Conservation (phyloP, 2,113 vertebrate genomes). For the Benitochromis conjunctus region DNA sequence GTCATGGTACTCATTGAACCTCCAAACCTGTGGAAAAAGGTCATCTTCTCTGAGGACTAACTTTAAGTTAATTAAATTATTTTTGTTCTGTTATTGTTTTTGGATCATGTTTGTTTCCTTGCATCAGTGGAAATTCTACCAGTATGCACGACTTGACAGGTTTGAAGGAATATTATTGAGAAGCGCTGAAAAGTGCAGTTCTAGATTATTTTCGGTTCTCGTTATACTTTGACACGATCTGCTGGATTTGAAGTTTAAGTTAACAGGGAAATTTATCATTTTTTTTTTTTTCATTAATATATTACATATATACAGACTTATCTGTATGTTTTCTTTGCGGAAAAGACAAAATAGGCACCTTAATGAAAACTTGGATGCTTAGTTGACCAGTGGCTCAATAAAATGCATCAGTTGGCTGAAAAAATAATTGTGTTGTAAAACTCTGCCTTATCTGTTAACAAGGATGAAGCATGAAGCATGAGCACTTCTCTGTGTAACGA, state of each 20-base stretch:
- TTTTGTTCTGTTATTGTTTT: slow-evolving; percentile 51
- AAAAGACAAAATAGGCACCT: slow-evolving; percentile 6
- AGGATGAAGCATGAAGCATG: not conserved
- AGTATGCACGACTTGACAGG: not conserved
- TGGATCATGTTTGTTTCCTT: slow-evolving; percentile 33
- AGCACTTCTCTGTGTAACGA: not conserved
- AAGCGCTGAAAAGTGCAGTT: slow-evolving; percentile 14
- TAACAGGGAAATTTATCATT: slow-evolving; percentile 41
- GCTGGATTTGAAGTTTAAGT: slow-evolving; percentile 49
- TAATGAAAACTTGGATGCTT: slow-evolving; percentile 31
- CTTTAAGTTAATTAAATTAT: slow-evolving; percentile 79
- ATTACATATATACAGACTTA: slow-evolving; percentile 4
- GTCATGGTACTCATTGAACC: slow-evolving; percentile 22
- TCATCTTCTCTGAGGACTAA: slow-evolving; percentile 51
- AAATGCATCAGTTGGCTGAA: slow-evolving; percentile 35
- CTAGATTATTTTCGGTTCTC: slow-evolving; percentile 7
- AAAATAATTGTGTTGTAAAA: not conserved
- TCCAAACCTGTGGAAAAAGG: slow-evolving; percentile 56
- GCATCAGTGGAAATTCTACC: slow-evolving; percentile 42
- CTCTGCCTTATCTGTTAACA: not conserved
- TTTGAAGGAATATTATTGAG: slow-evolving; percentile 8
- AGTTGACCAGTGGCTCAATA: slow-evolving; percentile 66
- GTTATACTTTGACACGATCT: not conserved
- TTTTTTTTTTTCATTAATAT: slow-evolving; percentile 59
- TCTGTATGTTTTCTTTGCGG: slow-evolving; percentile 48